Evolutionary conservation across 2,888 invertebrate species (phyloP), one percentile per base, ranked within the genome.

Genomic region (Thereva nobilitata): DNA sequence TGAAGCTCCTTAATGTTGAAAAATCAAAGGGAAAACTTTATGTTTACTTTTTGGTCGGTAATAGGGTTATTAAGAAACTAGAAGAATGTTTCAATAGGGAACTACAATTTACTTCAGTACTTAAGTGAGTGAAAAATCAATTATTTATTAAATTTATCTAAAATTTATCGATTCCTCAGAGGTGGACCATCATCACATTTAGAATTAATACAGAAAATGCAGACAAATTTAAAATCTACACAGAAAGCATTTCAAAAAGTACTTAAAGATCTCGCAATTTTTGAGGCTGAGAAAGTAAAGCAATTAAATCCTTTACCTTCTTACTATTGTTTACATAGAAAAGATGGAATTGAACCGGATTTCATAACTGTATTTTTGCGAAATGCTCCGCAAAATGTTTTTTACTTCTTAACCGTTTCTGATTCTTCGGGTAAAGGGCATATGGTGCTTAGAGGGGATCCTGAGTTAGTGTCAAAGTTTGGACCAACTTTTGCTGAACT

Each of bases 301-400:
- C 75, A 73, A 10, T 68, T 75, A 0, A 70, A 76, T 0, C 83
- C 85, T 0, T 76, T 79, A 64, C 87, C 87, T 0, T 84, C 84
- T 74, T 89, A 83, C 74, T 80, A 85, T 68, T 82, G 82, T 40
- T 76, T 88, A 74, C 87, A 85, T 73, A 86, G 89, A 70, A 89
- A 88, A 73, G 92, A 92, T 75, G 92, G 89, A 0, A 74, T 79
- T 44, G 92, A 92, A 71, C 84, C 86, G 5, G 92, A 92, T 74
- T 93, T 91, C 74, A 88, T 91, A 76, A 86, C 86, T 70, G 83
- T 84, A 34, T 83, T 93, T 67, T 82, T 90, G 10, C 86, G 87
- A 71, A 87, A 87, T 70, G 87, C 86, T 49, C 83, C 81, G 0
- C 80, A 81, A 73, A 84, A 82, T 5, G 78, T 89, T 57, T 85